Base-by-base conservation (phyloP, 2,797 vertebrate genomes). In the Phrynocephalus forsythii region DNA sequence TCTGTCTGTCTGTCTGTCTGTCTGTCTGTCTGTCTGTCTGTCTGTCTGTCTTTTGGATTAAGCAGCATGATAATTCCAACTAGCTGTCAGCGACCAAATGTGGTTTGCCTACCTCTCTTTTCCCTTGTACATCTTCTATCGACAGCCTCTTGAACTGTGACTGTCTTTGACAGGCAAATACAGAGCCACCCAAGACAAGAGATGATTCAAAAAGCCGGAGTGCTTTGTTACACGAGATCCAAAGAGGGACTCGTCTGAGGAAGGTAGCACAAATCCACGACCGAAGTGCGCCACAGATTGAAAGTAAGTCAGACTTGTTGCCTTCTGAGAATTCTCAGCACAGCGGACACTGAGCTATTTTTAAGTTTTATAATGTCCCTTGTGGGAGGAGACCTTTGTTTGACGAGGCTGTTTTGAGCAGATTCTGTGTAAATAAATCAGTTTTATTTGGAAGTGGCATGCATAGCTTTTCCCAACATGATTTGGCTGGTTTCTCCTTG, bases 181-280 rank as follows among this genome's bases (percentile, higher is more conserved):
- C 95, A 73, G 96, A 96, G 3, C 16, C 95, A 72, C 90, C 96
- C 9, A 95, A 94, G 87, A 22, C 94, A 48, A 96, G 91, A 79
- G 94, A 95, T 73, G 96, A 97, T 78, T 93, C 96, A 88, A 96
- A 96, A 93, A 97, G 96, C 24, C 97, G 98, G 68, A 97, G 92
- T 0, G 99, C 99, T 0, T 96, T 99, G 75, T 75, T 99, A 91
- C 96, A 98, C 0, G 98, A 99, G 73, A 99, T 99, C 95, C 98
- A 99, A 92, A 98, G 98, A 95, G 98, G 99, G 94, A 93, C 97
- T 88, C 97, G 95, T 83, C 95, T 99, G 11, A 98, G 96, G 86
- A 99, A 97, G 93, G 98, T 99, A 92, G 92, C 97, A 0, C 98
- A 98, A 90, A 96, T 98, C 97, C 98, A 98, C 1, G 99, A 99